phyloP scores from a whole-genome alignment of 2,797 vertebrate genomes.

The Cuniculus paca region DNA sequence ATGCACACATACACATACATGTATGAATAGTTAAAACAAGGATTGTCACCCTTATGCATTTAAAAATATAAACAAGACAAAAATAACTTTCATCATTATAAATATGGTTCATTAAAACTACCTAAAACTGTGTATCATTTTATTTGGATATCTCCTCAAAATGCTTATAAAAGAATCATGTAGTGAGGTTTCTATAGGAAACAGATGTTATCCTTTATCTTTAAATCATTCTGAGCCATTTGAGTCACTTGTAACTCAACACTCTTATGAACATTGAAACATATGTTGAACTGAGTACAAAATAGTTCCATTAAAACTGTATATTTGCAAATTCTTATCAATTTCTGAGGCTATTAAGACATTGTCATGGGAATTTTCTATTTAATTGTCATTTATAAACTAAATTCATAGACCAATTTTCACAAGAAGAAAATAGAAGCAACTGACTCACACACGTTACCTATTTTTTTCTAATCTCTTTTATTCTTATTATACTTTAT shows the following conservation, averaged over 20 bases:
- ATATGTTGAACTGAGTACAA: not conserved
- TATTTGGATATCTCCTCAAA: not conserved
- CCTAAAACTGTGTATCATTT: not conserved
- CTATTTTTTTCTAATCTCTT: slow-evolving; percentile 63
- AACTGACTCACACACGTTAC: slow-evolving; percentile 31
- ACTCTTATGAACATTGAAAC: not conserved
- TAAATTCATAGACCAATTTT: slow-evolving; percentile 70
- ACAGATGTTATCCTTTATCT: not conserved
- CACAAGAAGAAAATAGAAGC: slow-evolving; percentile 37
- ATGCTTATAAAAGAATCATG: not conserved
- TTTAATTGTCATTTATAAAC: slow-evolving; percentile 61
- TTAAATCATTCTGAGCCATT: not conserved
- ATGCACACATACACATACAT: not conserved
- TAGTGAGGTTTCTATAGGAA: not conserved
- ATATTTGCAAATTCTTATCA: slow-evolving; percentile 65
- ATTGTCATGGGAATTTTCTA: slow-evolving; percentile 54
- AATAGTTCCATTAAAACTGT: slow-evolving; percentile 40
- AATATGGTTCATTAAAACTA: not conserved
- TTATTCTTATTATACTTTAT: slow-evolving; percentile 71
- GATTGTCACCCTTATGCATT: not conserved
- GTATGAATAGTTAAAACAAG: not conserved
- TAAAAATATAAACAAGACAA: not conserved
- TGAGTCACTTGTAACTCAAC: not conserved
- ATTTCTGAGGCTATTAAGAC: slow-evolving; percentile 63
- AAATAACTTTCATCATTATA: not conserved